Conservation (phyloP, 1,140 invertebrate genomes). For the Lerema accius region DNA sequence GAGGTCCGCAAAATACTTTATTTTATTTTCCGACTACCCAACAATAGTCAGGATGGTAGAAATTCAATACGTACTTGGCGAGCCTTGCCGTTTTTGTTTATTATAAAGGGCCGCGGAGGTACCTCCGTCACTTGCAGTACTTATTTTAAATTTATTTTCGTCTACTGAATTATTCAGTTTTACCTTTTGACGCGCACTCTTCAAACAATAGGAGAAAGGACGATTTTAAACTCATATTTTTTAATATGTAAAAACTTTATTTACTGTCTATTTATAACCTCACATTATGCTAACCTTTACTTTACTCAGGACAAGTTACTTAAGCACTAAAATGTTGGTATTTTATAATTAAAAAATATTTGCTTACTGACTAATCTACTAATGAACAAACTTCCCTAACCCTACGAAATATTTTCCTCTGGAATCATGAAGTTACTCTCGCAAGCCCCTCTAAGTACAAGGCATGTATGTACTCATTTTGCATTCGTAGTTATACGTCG, state of each 20-base stretch:
- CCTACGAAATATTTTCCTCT: no score
- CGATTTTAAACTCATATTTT: no score
- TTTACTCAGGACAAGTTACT: no score
- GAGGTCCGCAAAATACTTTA: constrained; percentile 40
- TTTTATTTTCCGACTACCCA: constrained; percentile 37
- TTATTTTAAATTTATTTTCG: constrained; percentile 7
- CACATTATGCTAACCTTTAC: no score
- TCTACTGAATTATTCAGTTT: not conserved
- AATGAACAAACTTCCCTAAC: no score
- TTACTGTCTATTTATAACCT: no score
- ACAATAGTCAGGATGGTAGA: constrained; percentile 45
- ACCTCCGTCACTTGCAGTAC: constrained; percentile 20
- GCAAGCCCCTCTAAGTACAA: not conserved
- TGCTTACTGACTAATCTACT: no score
- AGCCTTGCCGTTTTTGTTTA: constrained; percentile 45
- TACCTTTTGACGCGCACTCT: not conserved
- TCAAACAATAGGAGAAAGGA: not conserved
- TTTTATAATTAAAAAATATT: no score
- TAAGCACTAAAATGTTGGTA: no score
- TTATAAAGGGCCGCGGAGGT: constrained; percentile 31
- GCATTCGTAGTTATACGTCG: not conserved
- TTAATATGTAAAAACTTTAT: no score
- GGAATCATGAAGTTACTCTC: no score
- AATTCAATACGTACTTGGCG: constrained; percentile 56
- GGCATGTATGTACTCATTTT: not conserved